Base-by-base conservation (phyloP, 2,888 invertebrate genomes). In the Caenorhabditis sp. region DNA sequence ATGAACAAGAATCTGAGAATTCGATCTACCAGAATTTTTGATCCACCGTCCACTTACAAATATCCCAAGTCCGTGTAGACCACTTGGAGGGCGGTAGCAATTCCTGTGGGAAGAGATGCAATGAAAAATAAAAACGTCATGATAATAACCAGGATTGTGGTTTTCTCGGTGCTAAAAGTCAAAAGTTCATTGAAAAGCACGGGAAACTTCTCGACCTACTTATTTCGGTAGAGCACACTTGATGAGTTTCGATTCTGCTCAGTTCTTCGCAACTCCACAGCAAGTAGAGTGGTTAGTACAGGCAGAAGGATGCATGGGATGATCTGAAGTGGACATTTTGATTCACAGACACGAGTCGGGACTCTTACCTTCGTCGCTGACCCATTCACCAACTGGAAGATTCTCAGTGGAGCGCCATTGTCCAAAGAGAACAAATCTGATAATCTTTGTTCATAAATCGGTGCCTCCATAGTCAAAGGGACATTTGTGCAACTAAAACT, bases 291-390 rank as follows among this genome's bases (percentile, higher is more conserved):
- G 1, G 72, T 51, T 1, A 73, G 38, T 19, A 51, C 2, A 22
- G 72, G 72, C 8, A 73, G 47, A 3, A 73, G 47, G 10, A 73
- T 49, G 31, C 72, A 73, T 2, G 72, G 72, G 1, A 73, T 59
- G 8, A 73, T 73, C 44, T 66, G 49, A 22, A 49, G 49, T 38
- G n/a, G 12, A 54, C 24, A 44, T 26, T 22, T 22, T 19, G 8
- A 58, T 58, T 35, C 12, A 6, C 12, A 2, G n/a, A n/a, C 58
- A 26, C 4, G 12, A 44, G 0, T 44, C 22, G n/a, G n/a, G n/a
- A n/a, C n/a, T n/a, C n/a, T n/a, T n/a, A 63, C 63, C n/a, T 49
- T 64, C 2, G 64, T 47, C 1, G 19, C n/a, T 1, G 38, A 28
- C n/a, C 64, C 64, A 49, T 47, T 64, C 2, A 64, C 24, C 16